These are phyloP conservation scores for Pseudonaja textilis DNA, from an alignment of 2,113 vertebrate genomes.

Conservation along the genomic window DNA sequence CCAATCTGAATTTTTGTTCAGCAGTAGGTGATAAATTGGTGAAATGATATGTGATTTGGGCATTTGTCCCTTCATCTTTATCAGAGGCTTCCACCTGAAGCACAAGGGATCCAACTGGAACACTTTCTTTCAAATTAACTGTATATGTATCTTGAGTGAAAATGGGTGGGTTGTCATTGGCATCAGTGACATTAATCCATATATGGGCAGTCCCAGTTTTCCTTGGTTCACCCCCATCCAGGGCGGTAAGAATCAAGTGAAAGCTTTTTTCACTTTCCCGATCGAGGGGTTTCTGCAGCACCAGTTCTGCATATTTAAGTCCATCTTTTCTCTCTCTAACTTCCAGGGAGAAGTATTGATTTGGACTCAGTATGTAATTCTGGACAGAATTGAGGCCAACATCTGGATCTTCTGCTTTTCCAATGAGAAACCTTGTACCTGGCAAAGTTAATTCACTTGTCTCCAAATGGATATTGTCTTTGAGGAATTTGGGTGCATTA, in stretches of 20 bases:
- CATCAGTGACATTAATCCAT: conserved; percentile 67
- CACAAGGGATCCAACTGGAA: conserved; percentile 57
- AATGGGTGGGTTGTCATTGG: conserved; percentile 71
- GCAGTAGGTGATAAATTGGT: conserved; percentile 68
- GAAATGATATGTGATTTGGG: conserved; percentile 69
- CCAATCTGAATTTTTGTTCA: conserved; percentile 66
- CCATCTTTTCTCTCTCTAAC: conserved; percentile 56
- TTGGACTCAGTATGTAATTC: conserved; percentile 53
- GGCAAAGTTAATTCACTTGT: conserved; percentile 56
- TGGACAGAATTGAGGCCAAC: conserved; percentile 60
- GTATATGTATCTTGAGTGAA: conserved; percentile 67
- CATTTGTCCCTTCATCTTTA: conserved; percentile 50
- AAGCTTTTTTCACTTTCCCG: conserved; percentile 59
- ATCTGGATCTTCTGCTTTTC: conserved; percentile 59
- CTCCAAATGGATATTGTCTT: conserved; percentile 57
- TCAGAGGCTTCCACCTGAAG: conserved; percentile 67
- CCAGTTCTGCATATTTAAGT: conserved; percentile 57
- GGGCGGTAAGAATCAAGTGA: conserved; percentile 65
- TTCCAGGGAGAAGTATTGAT: conserved; percentile 52
- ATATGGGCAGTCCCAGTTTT: conserved; percentile 65
- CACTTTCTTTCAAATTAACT: conserved; percentile 65
- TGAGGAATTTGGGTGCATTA: conserved; percentile 67
- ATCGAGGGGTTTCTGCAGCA: conserved; percentile 64
- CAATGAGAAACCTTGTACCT: conserved; percentile 28
- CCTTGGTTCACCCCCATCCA: conserved; percentile 70